These are phyloP conservation scores for Zenarchopterus dispar DNA, from an alignment of 2,797 vertebrate genomes.

Conservation along the genomic window DNA sequence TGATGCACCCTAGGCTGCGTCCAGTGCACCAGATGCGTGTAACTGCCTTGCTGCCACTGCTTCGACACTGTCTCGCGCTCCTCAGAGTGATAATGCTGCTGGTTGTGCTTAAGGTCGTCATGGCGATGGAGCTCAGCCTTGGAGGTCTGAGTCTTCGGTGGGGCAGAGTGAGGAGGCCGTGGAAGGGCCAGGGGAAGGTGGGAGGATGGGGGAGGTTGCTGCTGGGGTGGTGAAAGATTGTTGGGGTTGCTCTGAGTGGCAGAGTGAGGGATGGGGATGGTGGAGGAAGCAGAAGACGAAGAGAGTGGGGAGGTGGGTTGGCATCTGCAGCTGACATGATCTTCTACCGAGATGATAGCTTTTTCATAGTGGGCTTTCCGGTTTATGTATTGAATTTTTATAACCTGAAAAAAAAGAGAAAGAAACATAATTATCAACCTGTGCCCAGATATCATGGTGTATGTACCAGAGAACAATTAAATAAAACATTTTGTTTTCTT, in stretches of 20 bases:
- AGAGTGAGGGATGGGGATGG: constrained; percentile 39
- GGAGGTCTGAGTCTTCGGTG: constrained; percentile 63
- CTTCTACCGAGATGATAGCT: constrained; percentile 89
- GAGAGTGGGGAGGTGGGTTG: constrained; percentile 65
- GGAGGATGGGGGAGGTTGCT: constrained; percentile 39
- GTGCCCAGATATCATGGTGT: neutral
- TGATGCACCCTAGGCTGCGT: constrained; percentile 58
- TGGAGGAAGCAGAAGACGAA: constrained; percentile 42
- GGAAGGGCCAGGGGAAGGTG: constrained; percentile 25
- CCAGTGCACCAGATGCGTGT: constrained; percentile 73
- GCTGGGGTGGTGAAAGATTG: constrained; percentile 39
- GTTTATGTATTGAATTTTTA: constrained; percentile 88
- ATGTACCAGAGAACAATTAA: neutral
- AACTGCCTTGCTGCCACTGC: constrained; percentile 73
- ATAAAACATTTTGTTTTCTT: neutral
- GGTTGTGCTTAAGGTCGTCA: constrained; percentile 81
- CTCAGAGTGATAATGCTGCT: constrained; percentile 61
- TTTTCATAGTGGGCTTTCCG: constrained; percentile 81
- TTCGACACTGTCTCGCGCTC: constrained; percentile 63
- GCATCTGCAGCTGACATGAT: constrained; percentile 90
- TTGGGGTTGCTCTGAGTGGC: constrained; percentile 46
- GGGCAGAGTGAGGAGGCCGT: constrained; percentile 39
- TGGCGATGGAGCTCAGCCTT: constrained; percentile 81
- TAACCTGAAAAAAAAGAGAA: constrained; percentile 81
- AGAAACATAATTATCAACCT: neutral